phyloP scores from a whole-genome alignment of 2,797 vertebrate genomes.

The Perodicticus potto region DNA sequence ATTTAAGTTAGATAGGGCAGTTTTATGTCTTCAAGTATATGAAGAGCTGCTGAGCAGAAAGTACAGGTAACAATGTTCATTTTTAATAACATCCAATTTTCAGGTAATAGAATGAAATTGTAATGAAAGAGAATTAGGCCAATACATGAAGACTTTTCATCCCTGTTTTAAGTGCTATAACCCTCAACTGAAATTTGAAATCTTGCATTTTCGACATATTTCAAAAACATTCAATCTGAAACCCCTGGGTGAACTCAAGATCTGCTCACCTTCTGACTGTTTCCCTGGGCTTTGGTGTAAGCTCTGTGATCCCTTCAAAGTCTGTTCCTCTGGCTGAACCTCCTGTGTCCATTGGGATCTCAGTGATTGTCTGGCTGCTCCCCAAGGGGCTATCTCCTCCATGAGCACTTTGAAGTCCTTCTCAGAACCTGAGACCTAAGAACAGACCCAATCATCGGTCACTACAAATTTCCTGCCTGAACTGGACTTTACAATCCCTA shows the following conservation, averaged over 20 bases:
- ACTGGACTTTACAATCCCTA: background rate
- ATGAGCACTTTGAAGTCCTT: background rate
- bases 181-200: background rate
- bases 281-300: background rate
- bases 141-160: background rate
- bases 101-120: background rate
- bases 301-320: background rate
- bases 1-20: background rate
- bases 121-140: background rate
- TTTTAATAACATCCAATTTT: background rate
- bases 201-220: background rate
- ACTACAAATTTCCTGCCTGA: background rate
- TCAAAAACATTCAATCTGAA: background rate
- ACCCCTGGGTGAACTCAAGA: background rate
- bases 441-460: conserved; percentile 9
- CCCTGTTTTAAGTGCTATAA: background rate
- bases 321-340: background rate
- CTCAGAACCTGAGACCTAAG: background rate
- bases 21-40: background rate
- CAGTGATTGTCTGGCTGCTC: background rate
- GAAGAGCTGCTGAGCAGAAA: background rate
- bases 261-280: background rate
- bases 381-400: background rate
- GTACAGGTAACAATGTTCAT: background rate
- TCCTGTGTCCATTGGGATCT: background rate